Percentiles rank a stretch among this genome's conserved stretches.
Evolutionary conservation across 2,797 vertebrate species (phyloP).

Genomic region (Melanotaenia nigrans): DNA sequence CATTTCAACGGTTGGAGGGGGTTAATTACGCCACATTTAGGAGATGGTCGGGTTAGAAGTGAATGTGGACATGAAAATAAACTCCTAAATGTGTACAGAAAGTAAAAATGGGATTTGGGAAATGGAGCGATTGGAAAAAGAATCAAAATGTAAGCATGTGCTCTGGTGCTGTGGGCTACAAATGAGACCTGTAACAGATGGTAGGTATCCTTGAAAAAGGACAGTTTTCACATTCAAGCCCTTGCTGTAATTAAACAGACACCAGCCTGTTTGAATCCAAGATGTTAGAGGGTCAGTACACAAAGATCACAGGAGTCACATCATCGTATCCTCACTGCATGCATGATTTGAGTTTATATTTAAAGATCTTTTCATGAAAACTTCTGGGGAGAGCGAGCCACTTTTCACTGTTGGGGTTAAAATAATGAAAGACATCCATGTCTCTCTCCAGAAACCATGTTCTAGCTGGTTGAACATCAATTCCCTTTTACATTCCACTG

Average conservation of each 20-base stretch:
- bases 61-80: slow-evolving; percentile 4
- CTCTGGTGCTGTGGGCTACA: slow-evolving; percentile 14
- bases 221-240: slow-evolving; percentile 54
- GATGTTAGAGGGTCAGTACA: slow-evolving; percentile 30
- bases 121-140: slow-evolving; percentile 1
- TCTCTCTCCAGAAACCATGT: background rate
- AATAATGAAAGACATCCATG: background rate
- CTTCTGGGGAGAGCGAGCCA: background rate
- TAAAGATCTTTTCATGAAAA: background rate
- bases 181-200: slow-evolving; percentile 54
- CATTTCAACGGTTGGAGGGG: slow-evolving; percentile 12
- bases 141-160: slow-evolving; percentile 13
- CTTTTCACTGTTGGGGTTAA: background rate
- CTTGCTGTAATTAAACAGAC: slow-evolving; percentile 58
- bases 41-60: background rate
- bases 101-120: slow-evolving; percentile 16
- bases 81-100: slow-evolving; percentile 24
- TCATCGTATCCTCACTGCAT: slow-evolving; percentile 1
- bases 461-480: background rate
- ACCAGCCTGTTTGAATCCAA: slow-evolving; percentile 35
- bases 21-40: background rate
- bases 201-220: slow-evolving; percentile 44
- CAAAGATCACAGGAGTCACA: background rate
- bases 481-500: slow-evolving; percentile 1
- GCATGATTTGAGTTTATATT: slow-evolving; percentile 15